phyloP scores from a whole-genome alignment of 1,140 invertebrate genomes.

The Dreissena rostriformis region DNA sequence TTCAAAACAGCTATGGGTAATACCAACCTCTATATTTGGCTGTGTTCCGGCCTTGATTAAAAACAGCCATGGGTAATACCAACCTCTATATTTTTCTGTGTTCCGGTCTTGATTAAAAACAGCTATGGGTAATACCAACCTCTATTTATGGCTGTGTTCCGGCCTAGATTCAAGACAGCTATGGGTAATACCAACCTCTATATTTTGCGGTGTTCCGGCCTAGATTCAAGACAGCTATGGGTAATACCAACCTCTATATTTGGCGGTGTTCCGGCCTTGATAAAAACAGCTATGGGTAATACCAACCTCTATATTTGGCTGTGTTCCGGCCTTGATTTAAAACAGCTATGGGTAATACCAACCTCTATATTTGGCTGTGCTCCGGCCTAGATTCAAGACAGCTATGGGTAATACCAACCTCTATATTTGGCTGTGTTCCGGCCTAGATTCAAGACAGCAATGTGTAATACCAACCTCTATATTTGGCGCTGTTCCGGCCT shows the following conservation, averaged over 20 bases:
- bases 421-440: constrained; percentile 39
- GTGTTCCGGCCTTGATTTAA: background rate
- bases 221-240: background rate
- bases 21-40: too few relatives aligned
- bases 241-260: too few relatives aligned
- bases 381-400: background rate
- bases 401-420: constrained; percentile 28
- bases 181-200: constrained; percentile 77
- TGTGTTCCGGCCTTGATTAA: too few relatives aligned
- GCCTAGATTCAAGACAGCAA: constrained; percentile 65
- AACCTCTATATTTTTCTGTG: constrained; percentile 49
- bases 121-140: constrained; percentile 7
- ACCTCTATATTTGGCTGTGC: background rate
- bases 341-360: background rate
- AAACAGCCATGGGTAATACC: background rate
- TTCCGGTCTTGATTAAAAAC: background rate
- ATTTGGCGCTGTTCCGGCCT: too few relatives aligned
- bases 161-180: constrained; percentile 63
- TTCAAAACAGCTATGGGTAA: background rate
- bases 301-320: too few relatives aligned
- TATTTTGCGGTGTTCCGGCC: too few relatives aligned
- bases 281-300: too few relatives aligned
- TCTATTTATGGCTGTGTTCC: constrained; percentile 40
- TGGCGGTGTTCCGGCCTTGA: too few relatives aligned
- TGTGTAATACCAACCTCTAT: constrained; percentile 77